These are phyloP conservation scores for Nemopilema nomurai DNA, from an alignment of 30 jellyfish, hydroid and myxozoan genomes.

Conservation along the genomic window DNA sequence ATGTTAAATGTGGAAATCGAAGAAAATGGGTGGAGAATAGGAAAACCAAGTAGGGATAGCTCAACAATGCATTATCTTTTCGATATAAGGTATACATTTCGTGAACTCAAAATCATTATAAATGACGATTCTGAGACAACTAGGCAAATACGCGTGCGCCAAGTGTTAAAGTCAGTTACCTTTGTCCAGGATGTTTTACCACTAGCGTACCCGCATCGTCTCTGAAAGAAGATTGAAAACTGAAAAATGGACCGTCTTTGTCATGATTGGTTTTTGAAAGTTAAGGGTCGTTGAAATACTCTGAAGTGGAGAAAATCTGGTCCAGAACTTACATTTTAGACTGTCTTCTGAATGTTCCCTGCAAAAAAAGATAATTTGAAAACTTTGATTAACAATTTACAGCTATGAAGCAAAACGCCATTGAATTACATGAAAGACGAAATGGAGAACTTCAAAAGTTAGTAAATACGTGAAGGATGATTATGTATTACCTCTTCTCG, in stretches of 20 bases:
- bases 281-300: neutral
- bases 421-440: neutral
- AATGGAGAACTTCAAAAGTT: neutral
- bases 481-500: conserved; percentile 38
- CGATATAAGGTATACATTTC: too few relatives aligned
- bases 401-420: neutral
- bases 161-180: neutral
- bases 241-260: neutral
- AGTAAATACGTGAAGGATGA: neutral
- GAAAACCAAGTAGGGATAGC: neutral
- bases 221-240: neutral
- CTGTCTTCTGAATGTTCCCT: conserved; percentile 30
- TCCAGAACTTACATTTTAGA: conserved; percentile 22
- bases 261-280: neutral
- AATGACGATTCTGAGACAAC: too few relatives aligned
- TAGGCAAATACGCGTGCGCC: too few relatives aligned
- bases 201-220: conserved; percentile 55
- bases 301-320: neutral
- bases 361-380: neutral
- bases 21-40: neutral
- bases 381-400: neutral
- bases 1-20: too few relatives aligned
- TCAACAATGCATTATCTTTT: too few relatives aligned
- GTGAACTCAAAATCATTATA: too few relatives aligned
- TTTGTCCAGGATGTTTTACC: conserved; percentile 20